Evolutionary conservation across 1,140 invertebrate species (phyloP).

Genomic region (Drosophila watanabei): DNA sequence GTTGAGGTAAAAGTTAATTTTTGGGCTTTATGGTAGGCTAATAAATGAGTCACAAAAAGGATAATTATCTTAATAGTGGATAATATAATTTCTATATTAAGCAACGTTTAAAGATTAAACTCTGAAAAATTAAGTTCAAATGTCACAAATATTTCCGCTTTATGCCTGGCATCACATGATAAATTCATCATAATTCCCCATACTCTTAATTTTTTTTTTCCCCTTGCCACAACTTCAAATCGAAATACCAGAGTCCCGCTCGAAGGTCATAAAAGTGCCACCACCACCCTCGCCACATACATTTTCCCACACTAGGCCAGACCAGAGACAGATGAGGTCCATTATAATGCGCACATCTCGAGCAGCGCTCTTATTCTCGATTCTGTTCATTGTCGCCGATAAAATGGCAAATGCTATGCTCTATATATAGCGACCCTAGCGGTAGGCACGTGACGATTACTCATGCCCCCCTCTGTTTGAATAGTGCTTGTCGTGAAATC

Average conservation of each 20-base stretch:
- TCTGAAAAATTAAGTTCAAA: background rate
- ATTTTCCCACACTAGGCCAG: constrained; percentile 4
- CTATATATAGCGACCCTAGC: constrained; percentile 61
- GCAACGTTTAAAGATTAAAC: background rate
- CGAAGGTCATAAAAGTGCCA: constrained; percentile 26
- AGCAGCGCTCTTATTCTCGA: constrained; percentile 10
- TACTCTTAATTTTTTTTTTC: background rate
- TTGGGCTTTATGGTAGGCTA: background rate
- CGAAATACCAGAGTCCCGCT: constrained; percentile 7
- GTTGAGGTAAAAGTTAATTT: constrained; percentile 8
- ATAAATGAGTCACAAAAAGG: background rate
- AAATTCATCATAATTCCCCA: background rate
- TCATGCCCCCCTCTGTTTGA: constrained; percentile 28
- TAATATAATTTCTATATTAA: background rate
- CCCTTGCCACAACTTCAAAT: constrained; percentile 14
- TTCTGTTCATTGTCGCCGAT: constrained; percentile 39
- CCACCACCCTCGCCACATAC: constrained; percentile 18
- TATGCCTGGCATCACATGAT: background rate
- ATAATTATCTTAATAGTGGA: background rate
- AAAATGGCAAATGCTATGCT: constrained; percentile 53
- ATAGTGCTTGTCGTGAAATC: constrained; percentile 19
- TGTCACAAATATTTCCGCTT: background rate
- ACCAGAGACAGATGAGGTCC: constrained; percentile 21
- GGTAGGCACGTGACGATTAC: constrained; percentile 74
- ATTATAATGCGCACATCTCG: constrained; percentile 54